Evolutionary conservation across 1,140 invertebrate species (phyloP).

Genomic region (Rhyzopertha dominica): DNA sequence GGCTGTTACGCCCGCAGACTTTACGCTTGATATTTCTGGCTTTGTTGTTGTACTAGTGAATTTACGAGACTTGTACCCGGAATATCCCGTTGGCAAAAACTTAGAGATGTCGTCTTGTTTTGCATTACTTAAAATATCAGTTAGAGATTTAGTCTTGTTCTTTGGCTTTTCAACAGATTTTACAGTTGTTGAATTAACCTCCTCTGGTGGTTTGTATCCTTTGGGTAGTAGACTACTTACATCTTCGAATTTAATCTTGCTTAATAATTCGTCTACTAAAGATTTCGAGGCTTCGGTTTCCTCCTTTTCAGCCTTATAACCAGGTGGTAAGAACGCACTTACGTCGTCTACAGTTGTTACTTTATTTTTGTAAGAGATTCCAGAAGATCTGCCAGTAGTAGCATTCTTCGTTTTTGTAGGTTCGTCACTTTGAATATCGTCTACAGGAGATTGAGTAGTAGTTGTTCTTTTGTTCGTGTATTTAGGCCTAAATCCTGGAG

Average conservation of each 20-base stretch:
- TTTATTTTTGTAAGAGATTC: constrained; percentile 50
- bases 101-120: constrained; percentile 39
- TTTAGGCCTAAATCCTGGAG: constrained; percentile 56
- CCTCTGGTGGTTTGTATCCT: constrained; percentile 57
- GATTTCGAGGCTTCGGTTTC: constrained; percentile 38
- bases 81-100: constrained; percentile 49
- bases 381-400: constrained; percentile 47
- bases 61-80: no score
- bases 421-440: constrained; percentile 31
- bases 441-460: constrained; percentile 18
- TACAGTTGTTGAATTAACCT: constrained; percentile 25
- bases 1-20: no score
- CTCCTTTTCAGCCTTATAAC: constrained; percentile 52
- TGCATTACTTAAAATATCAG: constrained; percentile 24
- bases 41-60: no score
- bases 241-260: constrained; percentile 52
- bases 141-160: constrained; percentile 4
- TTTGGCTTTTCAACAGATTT: constrained; percentile 10
- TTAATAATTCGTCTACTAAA: constrained; percentile 19
- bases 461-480: constrained; percentile 27
- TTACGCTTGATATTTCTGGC: no score
- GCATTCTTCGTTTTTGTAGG: constrained; percentile 40
- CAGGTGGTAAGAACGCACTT: constrained; percentile 60
- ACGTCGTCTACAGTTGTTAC: constrained; percentile 53
- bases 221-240: constrained; percentile 61